Percentiles rank a stretch among this genome's conserved stretches.
Conservation (phyloP, 2,113 vertebrate species). For the Lonchura striata region DNA sequence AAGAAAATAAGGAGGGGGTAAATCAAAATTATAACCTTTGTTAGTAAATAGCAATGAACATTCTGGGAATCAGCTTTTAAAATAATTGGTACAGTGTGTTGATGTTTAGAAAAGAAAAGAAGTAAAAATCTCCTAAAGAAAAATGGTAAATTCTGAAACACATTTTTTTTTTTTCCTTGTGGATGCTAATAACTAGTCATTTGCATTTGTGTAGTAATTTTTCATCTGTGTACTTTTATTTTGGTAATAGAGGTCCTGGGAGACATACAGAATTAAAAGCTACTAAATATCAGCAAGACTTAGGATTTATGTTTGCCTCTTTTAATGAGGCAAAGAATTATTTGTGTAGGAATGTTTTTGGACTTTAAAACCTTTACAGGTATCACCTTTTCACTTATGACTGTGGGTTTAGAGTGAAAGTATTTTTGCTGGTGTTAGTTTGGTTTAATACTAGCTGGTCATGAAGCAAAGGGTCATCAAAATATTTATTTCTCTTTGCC, state of each 20-base stretch:
- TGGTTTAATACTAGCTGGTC: neutral
- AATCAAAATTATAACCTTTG: slow-evolving; percentile 3
- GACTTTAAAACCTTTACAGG: neutral
- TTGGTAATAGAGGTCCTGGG: neutral
- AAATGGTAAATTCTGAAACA: neutral
- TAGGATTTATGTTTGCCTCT: neutral
- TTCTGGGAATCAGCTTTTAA: neutral
- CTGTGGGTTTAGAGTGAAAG: neutral
- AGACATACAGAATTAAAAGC: neutral
- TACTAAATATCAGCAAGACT: neutral
- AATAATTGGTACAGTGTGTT: slow-evolving; percentile 23
- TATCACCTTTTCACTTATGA: neutral
- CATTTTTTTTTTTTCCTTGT: neutral
- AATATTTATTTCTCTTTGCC: neutral
- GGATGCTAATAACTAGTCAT: neutral
- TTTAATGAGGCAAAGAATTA: neutral
- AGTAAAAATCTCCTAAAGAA: neutral
- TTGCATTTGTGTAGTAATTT: neutral
- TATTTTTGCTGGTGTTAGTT: neutral
- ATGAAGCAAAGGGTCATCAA: neutral
- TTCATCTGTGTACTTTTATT: neutral
- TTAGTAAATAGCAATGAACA: slow-evolving; percentile 19
- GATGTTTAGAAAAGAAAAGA: neutral
- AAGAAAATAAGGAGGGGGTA: neutral
- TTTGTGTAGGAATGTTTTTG: neutral